A percentile compares a stretch with the other conserved stretches of the same genome.
phyloP scores from a whole-genome alignment of 2,888 invertebrate species.

The Liopterus haemorrhoidalis region DNA sequence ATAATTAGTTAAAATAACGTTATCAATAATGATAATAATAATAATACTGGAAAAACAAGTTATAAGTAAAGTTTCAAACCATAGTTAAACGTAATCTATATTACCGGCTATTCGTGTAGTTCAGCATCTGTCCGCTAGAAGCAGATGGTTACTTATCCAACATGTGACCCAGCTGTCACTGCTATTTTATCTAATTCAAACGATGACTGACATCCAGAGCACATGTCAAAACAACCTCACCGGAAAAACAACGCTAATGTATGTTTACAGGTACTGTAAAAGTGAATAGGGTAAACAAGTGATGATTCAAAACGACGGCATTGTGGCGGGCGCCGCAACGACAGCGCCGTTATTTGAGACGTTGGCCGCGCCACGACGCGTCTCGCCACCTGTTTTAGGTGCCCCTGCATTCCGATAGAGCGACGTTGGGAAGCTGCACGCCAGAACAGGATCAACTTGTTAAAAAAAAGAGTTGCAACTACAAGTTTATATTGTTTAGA shows the following conservation, averaged over 20 bases:
- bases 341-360: slow-evolving; percentile 47
- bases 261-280: slow-evolving; percentile 20
- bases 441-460: too few species aligned
- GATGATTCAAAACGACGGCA: slow-evolving; percentile 29
- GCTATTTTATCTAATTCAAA: slow-evolving; percentile 18
- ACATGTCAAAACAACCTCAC: slow-evolving; percentile 7
- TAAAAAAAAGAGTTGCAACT: too few species aligned
- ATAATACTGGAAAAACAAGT: too few species aligned
- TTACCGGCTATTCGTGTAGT: slow-evolving; percentile 6
- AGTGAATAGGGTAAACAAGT: slow-evolving; percentile 38
- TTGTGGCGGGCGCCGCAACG: slow-evolving; percentile 42
- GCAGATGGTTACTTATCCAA: slow-evolving; percentile 14
- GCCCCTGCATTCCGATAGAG: slow-evolving; percentile 37
- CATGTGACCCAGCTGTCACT: slow-evolving; percentile 23
- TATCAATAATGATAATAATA: too few species aligned
- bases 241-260: background rate
- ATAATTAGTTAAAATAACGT: too few species aligned
- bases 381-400: slow-evolving; percentile 43
- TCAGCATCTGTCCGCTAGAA: background rate
- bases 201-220: slow-evolving; percentile 14
- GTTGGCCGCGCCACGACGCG: slow-evolving; percentile 47
- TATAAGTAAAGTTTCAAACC: too few species aligned
- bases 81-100: background rate
- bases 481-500: too few species aligned
- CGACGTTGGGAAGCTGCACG: slow-evolving; percentile 21